Conservation (phyloP, 2,888 invertebrate genomes). For the Spialia ferax region DNA sequence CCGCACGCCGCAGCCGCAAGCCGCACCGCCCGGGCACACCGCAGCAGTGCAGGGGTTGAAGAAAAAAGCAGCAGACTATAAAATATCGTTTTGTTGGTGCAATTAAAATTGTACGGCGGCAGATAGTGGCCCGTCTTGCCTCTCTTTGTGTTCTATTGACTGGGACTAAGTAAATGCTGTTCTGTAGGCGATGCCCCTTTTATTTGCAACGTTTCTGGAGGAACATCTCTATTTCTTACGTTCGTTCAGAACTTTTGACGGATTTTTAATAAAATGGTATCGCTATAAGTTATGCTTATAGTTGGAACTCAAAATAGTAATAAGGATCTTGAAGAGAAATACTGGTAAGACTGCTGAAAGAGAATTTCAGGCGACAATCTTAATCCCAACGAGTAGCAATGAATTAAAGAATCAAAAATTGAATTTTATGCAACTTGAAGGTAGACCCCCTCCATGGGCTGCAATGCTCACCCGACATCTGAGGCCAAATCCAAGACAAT, state of each 20-base stretch:
- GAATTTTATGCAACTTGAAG: too few relatives aligned
- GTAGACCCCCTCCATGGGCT: too few relatives aligned
- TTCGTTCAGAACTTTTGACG: constrained; percentile 24
- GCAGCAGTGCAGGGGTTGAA: constrained; percentile 51
- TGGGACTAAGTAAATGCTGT: constrained; percentile 39
- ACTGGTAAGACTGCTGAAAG: too few relatives aligned
- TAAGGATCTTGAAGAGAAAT: neutral
- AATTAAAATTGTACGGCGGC: constrained; percentile 71
- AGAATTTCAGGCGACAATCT: too few relatives aligned
- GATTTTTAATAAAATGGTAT: constrained; percentile 19
- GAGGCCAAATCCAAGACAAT: too few relatives aligned
- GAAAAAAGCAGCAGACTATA: constrained; percentile 71
- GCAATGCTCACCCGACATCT: too few relatives aligned
- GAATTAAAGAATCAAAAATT: too few relatives aligned
- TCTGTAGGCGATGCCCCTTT: constrained; percentile 37
- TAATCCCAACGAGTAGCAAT: too few relatives aligned
- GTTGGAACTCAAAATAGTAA: constrained; percentile 2
- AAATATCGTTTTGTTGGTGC: constrained; percentile 77
- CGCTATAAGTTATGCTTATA: neutral
- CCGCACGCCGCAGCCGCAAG: constrained; percentile 17
- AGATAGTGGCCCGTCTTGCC: constrained; percentile 43
- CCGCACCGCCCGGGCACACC: constrained; percentile 30
- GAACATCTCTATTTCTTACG: constrained; percentile 40
- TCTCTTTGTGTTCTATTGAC: constrained; percentile 41
- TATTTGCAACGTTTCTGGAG: constrained; percentile 39